Percentiles rank a stretch among this genome's conserved stretches.
phyloP scores from a whole-genome alignment of 2,888 invertebrate species.

The Drosophila imparisetae region DNA sequence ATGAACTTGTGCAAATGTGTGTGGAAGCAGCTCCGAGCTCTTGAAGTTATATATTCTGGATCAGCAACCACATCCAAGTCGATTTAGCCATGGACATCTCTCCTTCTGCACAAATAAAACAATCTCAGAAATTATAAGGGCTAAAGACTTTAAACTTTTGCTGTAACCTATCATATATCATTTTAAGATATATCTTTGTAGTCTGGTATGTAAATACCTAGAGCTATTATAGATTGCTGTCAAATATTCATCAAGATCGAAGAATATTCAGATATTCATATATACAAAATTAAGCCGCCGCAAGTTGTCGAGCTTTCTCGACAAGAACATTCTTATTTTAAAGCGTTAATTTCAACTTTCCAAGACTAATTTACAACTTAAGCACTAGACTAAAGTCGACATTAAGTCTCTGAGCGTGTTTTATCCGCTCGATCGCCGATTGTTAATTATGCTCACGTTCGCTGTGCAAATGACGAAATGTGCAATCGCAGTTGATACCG shows the following conservation, averaged over 20 bases:
- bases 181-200: background rate
- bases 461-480: constrained; percentile 13
- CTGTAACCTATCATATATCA: no score
- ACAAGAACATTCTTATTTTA: background rate
- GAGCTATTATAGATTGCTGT: background rate
- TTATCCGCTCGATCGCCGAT: constrained; percentile 13
- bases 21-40: background rate
- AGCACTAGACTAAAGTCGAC: background rate
- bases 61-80: background rate
- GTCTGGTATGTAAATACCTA: background rate
- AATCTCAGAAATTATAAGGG: background rate
- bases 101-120: background rate
- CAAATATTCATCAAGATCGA: background rate
- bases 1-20: background rate
- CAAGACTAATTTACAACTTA: background rate
- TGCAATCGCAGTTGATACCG: constrained; percentile 27
- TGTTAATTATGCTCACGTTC: constrained; percentile 44
- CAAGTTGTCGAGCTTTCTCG: background rate
- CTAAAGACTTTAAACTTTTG: background rate
- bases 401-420: background rate
- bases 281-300: background rate
- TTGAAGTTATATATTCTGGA: background rate
- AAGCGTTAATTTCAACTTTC: background rate
- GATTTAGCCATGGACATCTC: background rate
- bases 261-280: background rate